phyloP scores from a whole-genome alignment of 2,113 vertebrate species.

The Clinocottus analis region DNA sequence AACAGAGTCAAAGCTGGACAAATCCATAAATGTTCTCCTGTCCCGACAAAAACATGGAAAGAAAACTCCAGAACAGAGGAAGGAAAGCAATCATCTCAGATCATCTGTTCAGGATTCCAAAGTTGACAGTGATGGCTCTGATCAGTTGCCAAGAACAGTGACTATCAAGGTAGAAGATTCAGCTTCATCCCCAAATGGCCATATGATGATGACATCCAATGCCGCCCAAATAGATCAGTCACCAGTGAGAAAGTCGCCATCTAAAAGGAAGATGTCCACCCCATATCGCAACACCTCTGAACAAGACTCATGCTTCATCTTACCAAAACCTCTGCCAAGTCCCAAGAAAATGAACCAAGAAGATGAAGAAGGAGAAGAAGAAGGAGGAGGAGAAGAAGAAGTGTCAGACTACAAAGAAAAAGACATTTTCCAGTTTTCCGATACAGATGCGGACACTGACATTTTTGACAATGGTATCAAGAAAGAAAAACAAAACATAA shows the following conservation, averaged over 20 bases:
- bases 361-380: constrained; percentile 38
- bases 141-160: constrained; percentile 76
- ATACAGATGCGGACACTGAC: constrained; percentile 31
- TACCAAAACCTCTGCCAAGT: constrained; percentile 89
- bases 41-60: constrained; percentile 86
- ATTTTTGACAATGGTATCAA: constrained; percentile 64
- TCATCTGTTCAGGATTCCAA: constrained; percentile 75
- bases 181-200: constrained; percentile 82
- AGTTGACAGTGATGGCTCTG: constrained; percentile 78
- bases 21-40: constrained; percentile 87
- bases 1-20: constrained; percentile 87
- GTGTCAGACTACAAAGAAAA: constrained; percentile 59
- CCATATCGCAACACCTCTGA: constrained; percentile 91
- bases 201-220: constrained; percentile 73
- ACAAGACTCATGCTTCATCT: constrained; percentile 91
- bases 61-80: constrained; percentile 77
- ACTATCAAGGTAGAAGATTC: constrained; percentile 85
- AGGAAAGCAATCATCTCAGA: constrained; percentile 82
- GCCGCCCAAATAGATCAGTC: constrained; percentile 82
- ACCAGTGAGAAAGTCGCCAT: constrained; percentile 83
- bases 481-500: constrained; percentile 72
- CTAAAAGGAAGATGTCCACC: constrained; percentile 84
- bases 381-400: not conserved
- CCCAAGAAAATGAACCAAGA: constrained; percentile 78
- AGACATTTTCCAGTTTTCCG: constrained; percentile 63